Base-by-base conservation (phyloP, 2,888 invertebrate species). In the Drosophila robusta region DNA sequence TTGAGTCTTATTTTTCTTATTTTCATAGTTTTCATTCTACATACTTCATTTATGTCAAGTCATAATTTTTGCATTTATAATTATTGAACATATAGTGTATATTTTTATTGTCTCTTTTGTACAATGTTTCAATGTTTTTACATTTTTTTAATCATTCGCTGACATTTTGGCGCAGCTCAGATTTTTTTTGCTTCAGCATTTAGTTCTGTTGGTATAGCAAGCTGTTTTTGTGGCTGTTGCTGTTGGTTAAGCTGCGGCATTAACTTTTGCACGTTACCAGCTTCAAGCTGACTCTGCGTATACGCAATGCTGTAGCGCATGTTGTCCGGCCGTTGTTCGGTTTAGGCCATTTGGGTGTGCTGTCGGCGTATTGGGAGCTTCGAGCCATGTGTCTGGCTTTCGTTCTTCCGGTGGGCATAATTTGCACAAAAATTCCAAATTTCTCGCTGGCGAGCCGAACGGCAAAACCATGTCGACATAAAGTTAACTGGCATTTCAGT, bases 341-440 rank as follows among this genome's bases (percentile, higher is more conserved):
- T 24, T 42, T 41, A 44, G 41, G 51, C 49, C 16, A 34, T 57
- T 57, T 46, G 55, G 60, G 22, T 18, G 39, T 41, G 51, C 42
- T 62, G 49, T 9, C 44, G 22, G 16, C 56, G 47, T 44, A 58
- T 50, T 54, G 62, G 46, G 39, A 52, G 78, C 67, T 71, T 46
- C 76, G 77, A 78, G 78, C 76, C 87, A 71, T 86, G 81, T 70
- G 87, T 75, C 79, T 82, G 69, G 54, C 70, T 41, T 56, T 63
- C 45, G 60, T 44, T 62, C 55, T 80, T 86, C 83, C 83, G 81
- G 79, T 83, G 83, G 84, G 87, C 81, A 83, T 86, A 71, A 83
- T 83, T 83, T 83, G 87, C 84, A 83, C 87, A 84, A 80, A 80
- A 83, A 83, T 76, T 83, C 73, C 78, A 74, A 80, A 78, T 80